Evolutionary conservation across 2,113 vertebrate genomes (phyloP).

Genomic region (human (Homo sapiens)): DNA sequence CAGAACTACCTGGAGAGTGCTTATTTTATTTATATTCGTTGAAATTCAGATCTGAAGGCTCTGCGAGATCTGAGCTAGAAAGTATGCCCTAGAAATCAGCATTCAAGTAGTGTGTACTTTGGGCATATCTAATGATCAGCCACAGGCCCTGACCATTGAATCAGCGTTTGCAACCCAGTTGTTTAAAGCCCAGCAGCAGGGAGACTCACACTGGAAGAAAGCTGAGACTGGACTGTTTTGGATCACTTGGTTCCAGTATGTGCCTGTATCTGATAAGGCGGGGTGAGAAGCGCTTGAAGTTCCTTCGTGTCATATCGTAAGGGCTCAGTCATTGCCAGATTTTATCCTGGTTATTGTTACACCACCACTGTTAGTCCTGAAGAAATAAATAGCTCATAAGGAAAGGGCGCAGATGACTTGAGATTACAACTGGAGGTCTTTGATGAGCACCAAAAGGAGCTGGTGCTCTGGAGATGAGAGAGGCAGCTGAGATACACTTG

Average conservation of each 20-base stretch:
- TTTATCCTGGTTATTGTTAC: fast-evolving
- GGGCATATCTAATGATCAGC: not conserved
- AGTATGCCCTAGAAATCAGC: not conserved
- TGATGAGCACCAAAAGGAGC: not conserved
- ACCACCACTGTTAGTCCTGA: not conserved
- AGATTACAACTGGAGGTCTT: not conserved
- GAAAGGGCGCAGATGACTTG: too few relatives aligned
- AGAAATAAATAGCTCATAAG: too few relatives aligned
- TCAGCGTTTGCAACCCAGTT: fast-evolving
- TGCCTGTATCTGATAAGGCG: not conserved
- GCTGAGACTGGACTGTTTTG: not conserved
- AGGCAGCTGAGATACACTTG: not conserved
- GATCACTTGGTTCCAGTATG: fast-evolving
- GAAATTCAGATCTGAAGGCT: not conserved
- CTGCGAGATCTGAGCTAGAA: not conserved
- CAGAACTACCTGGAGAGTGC: not conserved
- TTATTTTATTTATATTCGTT: not conserved
- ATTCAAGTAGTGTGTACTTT: not conserved
- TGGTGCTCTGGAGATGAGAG: not conserved
- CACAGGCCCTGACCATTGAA: fast-evolving
- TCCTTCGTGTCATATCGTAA: fast-evolving
- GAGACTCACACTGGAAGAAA: fast-evolving
- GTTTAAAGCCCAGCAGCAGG: not conserved
- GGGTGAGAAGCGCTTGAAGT: fast-evolving
- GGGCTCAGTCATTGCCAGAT: fast-evolving